Evolutionary conservation across 1,140 invertebrate genomes (phyloP).

Genomic region (Eriosoma lanigerum): DNA sequence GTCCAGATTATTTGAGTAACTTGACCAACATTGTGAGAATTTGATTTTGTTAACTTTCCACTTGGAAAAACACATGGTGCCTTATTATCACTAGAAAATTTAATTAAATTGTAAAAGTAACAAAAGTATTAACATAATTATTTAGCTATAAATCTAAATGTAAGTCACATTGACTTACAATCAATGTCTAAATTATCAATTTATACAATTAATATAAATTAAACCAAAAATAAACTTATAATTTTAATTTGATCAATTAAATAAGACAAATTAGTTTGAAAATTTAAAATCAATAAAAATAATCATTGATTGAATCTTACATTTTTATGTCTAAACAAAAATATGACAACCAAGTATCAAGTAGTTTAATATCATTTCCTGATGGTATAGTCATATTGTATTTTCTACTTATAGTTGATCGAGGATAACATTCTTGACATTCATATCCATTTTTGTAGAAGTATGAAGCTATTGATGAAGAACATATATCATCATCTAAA

Average conservation of each 20-base stretch:
- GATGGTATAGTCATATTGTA: conserved; percentile 41
- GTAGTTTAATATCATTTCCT: not conserved
- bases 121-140: no score
- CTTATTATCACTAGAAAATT: conserved; percentile 7
- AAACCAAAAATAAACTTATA: no score
- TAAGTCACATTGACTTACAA: no score
- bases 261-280: not conserved
- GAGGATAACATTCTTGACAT: conserved; percentile 26
- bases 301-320: not conserved
- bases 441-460: conserved; percentile 26
- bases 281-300: not conserved
- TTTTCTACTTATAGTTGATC: conserved; percentile 14
- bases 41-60: conserved; percentile 42
- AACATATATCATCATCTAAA: conserved; percentile 21
- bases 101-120: not conserved
- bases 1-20: conserved; percentile 33
- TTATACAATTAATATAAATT: no score
- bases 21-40: conserved; percentile 31
- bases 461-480: conserved; percentile 45
- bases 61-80: not conserved
- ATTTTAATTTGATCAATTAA: no score
- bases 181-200: no score
- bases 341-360: conserved; percentile 45
- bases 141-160: no score
- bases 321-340: conserved; percentile 28